Evolutionary conservation across 2,888 invertebrate genomes (phyloP).

Genomic region (Patella ulyssiponensis): DNA sequence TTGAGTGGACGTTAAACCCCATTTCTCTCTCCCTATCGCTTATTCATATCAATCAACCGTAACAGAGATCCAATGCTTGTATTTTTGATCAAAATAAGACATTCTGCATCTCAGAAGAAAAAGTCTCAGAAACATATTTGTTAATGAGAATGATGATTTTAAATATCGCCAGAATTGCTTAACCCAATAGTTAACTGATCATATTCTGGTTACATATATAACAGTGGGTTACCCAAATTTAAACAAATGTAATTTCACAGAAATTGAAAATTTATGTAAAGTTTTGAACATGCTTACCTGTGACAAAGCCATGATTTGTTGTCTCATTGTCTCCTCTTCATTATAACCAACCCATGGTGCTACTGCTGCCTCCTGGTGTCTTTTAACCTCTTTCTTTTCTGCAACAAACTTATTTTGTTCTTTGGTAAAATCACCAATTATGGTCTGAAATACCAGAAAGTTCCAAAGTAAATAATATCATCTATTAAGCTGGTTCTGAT

Average conservation of each 20-base stretch:
- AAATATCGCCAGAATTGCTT: too few relatives aligned
- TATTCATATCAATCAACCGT: too few relatives aligned
- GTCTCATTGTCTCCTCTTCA: conserved; percentile 93
- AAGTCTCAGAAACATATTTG: too few relatives aligned
- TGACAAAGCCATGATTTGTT: conserved; percentile 94
- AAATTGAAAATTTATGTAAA: neutral
- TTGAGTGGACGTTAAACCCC: too few relatives aligned
- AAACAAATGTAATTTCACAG: neutral
- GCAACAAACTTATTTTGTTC: conserved; percentile 97
- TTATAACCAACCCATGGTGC: conserved; percentile 96
- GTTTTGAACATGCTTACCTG: conserved; percentile 76
- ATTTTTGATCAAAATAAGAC: too few relatives aligned
- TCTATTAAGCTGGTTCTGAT: too few relatives aligned
- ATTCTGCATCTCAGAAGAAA: too few relatives aligned
- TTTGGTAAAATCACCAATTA: conserved; percentile 96
- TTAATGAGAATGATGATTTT: too few relatives aligned
- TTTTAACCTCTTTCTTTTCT: conserved; percentile 81
- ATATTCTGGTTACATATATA: neutral
- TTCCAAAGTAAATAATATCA: too few relatives aligned
- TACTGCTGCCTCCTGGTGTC: conserved; percentile 72
- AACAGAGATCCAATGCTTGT: too few relatives aligned
- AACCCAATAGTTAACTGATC: too few relatives aligned
- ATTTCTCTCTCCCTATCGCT: too few relatives aligned
- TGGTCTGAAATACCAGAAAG: conserved; percentile 79
- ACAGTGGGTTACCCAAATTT: neutral